A percentile compares a stretch with the other conserved stretches of the same genome.
Evolutionary conservation across 1,140 invertebrate species (phyloP).

Genomic region (Trichomalopsis sarcophagae): DNA sequence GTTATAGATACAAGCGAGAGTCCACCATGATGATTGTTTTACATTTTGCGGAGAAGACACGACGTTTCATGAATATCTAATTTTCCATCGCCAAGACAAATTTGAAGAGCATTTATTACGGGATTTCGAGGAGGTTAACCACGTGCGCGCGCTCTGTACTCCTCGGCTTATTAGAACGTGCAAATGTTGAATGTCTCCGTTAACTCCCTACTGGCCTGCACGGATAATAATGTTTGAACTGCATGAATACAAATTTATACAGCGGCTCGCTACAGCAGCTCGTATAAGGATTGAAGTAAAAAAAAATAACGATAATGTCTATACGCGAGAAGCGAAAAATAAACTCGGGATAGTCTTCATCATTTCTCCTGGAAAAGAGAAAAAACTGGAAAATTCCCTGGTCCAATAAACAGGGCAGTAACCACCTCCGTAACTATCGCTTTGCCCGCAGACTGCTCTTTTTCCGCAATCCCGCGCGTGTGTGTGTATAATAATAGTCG

Average conservation of each 20-base stretch:
- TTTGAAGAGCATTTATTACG: neutral
- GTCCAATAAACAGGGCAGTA: constrained; percentile 18
- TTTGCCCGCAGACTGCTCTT: constrained; percentile 13
- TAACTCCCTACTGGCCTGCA: neutral
- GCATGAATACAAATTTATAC: neutral
- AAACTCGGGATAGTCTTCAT: neutral
- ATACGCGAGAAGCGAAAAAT: neutral
- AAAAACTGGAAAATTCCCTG: neutral
- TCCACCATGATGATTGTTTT: too few species aligned
- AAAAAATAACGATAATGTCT: neutral
- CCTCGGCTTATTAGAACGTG: neutral
- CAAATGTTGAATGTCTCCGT: neutral
- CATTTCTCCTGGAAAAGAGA: neutral
- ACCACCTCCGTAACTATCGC: constrained; percentile 24
- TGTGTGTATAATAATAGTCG: neutral
- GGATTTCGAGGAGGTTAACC: neutral
- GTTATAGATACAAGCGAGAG: neutral
- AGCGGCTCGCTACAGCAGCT: too few species aligned
- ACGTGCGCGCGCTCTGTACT: neutral
- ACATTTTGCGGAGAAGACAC: too few species aligned
- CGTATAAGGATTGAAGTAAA: too few species aligned
- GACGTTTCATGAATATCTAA: neutral
- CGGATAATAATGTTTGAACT: neutral
- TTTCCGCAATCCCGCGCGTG: neutral
- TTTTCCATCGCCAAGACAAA: neutral